Percentiles rank a stretch among this genome's conserved stretches.
phyloP scores from a whole-genome alignment of 1,140 invertebrate genomes.

The Cylas formicarius region DNA sequence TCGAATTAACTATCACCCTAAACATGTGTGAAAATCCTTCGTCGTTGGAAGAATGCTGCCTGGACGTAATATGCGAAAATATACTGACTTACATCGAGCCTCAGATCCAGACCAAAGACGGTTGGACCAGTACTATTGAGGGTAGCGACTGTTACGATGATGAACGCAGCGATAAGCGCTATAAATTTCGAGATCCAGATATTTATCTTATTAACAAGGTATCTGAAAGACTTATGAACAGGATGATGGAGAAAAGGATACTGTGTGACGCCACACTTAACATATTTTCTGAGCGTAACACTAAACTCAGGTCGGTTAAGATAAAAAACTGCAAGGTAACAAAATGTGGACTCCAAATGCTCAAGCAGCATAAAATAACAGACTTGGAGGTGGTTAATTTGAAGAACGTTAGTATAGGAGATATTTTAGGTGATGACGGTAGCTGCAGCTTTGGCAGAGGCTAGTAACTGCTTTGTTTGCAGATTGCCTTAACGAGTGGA shows the following conservation, averaged over 20 bases:
- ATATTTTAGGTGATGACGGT: constrained; percentile 35
- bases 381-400: constrained; percentile 51
- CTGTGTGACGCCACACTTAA: constrained; percentile 58
- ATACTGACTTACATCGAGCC: constrained; percentile 47
- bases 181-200: constrained; percentile 55
- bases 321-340: constrained; percentile 54
- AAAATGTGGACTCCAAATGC: constrained; percentile 55
- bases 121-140: constrained; percentile 10
- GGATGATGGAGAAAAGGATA: constrained; percentile 55
- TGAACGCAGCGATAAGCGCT: constrained; percentile 15
- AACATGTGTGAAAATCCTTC: constrained; percentile 58
- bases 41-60: constrained; percentile 58
- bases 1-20: no score
- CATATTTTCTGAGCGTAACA: constrained; percentile 60
- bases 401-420: constrained; percentile 29
- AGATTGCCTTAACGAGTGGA: constrained; percentile 67
- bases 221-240: constrained; percentile 58
- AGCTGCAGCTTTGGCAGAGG: background rate
- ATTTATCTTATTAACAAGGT: constrained; percentile 60
- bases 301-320: constrained; percentile 48
- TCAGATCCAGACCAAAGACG: constrained; percentile 17
- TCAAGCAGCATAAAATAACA: constrained; percentile 59
- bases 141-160: constrained; percentile 21
- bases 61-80: constrained; percentile 65
- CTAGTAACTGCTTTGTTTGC: constrained; percentile 17